Conservation (phyloP, 2,888 invertebrate species). For the Crematogaster levior region DNA sequence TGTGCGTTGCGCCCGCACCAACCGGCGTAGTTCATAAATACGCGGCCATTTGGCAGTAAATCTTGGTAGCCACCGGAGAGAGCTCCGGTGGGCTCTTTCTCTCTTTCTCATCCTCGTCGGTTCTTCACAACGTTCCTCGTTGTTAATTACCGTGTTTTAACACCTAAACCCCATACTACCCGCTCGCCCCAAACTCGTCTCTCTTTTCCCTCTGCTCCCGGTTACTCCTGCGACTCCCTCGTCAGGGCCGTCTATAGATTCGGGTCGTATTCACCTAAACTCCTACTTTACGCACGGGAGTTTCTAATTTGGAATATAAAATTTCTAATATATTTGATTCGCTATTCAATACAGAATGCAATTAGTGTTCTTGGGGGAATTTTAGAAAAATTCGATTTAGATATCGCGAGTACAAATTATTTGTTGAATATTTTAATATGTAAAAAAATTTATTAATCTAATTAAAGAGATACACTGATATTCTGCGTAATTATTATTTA, state of each 20-base stretch:
- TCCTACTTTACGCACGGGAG: background rate
- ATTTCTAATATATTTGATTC: background rate
- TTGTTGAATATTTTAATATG: background rate
- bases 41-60: constrained; percentile 84
- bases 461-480: background rate
- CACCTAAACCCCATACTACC: constrained; percentile 81
- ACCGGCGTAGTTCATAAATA: constrained; percentile 85
- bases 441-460: background rate
- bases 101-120: constrained; percentile 73
- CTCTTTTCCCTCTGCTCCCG: constrained; percentile 40
- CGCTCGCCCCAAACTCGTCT: constrained; percentile 63
- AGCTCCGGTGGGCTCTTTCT: constrained; percentile 77
- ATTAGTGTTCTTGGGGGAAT: background rate
- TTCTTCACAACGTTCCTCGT: constrained; percentile 79
- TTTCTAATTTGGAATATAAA: background rate
- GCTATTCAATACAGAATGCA: background rate
- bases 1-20: constrained; percentile 68
- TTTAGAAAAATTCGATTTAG: background rate
- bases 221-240: constrained; percentile 34
- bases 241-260: constrained; percentile 54
- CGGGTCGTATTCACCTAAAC: background rate
- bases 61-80: constrained; percentile 82
- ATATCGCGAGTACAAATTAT: background rate
- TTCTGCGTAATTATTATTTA: background rate
- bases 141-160: constrained; percentile 86